Evolutionary conservation across 2,797 vertebrate genomes (phyloP).

Genomic region (Thalassophryne amazonica): DNA sequence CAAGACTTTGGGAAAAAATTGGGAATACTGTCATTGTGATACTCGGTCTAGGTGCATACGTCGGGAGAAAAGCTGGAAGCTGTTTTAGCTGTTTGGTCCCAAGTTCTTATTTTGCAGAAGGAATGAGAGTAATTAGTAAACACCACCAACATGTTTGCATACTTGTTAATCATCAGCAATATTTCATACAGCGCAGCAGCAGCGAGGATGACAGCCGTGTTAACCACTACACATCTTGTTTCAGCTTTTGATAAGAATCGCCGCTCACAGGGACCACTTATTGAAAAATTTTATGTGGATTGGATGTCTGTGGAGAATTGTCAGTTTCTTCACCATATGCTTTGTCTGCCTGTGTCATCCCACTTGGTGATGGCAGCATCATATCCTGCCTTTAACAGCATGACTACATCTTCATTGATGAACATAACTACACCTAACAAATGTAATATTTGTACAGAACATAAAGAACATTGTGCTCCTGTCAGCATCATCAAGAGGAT

Average conservation of each 20-base stretch:
- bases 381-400: constrained; percentile 25
- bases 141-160: constrained; percentile 2
- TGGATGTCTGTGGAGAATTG: constrained; percentile 45
- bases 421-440: constrained; percentile 37
- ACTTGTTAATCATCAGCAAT: constrained; percentile 33
- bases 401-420: constrained; percentile 17
- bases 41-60: accelerated
- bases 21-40: too few relatives aligned
- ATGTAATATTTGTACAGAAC: constrained; percentile 43
- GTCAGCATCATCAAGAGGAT: constrained; percentile 36
- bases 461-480: constrained; percentile 26
- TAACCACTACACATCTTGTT: constrained; percentile 49
- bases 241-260: constrained; percentile 25
- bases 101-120: constrained; percentile 11
- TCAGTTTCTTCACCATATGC: constrained; percentile 51
- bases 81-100: constrained; percentile 21
- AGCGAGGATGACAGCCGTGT: constrained; percentile 20
- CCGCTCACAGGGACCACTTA: constrained; percentile 52
- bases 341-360: constrained; percentile 24
- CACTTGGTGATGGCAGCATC: constrained; percentile 27
- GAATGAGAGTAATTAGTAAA: background rate
- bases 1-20: too few relatives aligned
- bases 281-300: constrained; percentile 52
- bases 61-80: constrained; percentile 12
- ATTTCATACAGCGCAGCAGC: constrained; percentile 24